Base-by-base conservation (phyloP, 2,888 invertebrate genomes). In the Dione juno region DNA sequence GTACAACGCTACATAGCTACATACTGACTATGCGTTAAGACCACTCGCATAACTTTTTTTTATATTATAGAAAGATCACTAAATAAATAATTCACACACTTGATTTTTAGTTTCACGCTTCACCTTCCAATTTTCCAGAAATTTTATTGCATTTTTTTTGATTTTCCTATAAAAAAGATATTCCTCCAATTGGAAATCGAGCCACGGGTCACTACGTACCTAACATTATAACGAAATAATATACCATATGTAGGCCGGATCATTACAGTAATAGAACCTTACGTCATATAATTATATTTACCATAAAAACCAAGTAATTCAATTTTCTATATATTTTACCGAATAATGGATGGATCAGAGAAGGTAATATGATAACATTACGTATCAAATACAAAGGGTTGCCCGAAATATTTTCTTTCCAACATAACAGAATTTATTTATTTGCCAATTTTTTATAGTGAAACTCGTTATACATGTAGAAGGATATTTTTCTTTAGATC, bases 361-460 rank as follows among this genome's bases (percentile, higher is more conserved):
- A 16, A 50, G 50, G 71, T 71, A 73, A 73, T 69, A 58, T 73
- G 68, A 71, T 71, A 54, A 68, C 65, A 41, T 66, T 65, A 69
- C 48, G 61, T 61, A 68, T 71, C 37, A 64, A 61, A 58, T 48
- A 71, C 68, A 71, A 73, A 69, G 70, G 63, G 63, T 57, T 53
- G 61, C 41, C 66, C 41, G 50, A 64, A 35, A 54, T 53, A 50
- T 50, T 57, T 19, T 61, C 57, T 64, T 53, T 70, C 63, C 35
- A 66, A 65, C 58, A 65, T 68, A 50, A 70, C 61, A 72, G 53
- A 70, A 63, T 67, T 57, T 72, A 71, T 71, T 71, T 71, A 67
- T 72, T 67, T 64, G 54, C 40, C 54, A 64, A 58, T 59, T 67
- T 69, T 70, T 50, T 28, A n/a, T 59, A 61, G 21, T 59, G 19